These are phyloP conservation scores for Leptinotarsa undecemlineata DNA, from an alignment of 1,140 invertebrate genomes.

Conservation along the genomic window DNA sequence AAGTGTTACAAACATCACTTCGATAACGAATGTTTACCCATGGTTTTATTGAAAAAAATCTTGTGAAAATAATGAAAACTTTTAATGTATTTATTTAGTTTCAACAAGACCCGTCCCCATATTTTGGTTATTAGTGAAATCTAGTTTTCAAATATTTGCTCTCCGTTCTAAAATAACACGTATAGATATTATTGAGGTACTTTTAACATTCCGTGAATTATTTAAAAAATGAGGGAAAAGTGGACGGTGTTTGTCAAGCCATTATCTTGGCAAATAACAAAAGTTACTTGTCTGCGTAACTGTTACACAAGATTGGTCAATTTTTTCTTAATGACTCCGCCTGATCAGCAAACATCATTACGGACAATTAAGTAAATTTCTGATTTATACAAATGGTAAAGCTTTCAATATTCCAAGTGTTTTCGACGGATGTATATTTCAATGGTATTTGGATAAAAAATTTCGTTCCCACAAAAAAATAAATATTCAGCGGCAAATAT, in stretches of 20 bases:
- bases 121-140: slow-evolving; percentile 2
- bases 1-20: neutral
- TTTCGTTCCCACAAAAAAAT: no score
- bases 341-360: neutral
- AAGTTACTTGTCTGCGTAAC: slow-evolving; percentile 42
- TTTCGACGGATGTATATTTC: no score
- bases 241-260: slow-evolving; percentile 38
- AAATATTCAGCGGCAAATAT: no score
- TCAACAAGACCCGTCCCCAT: neutral
- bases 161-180: neutral
- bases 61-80: neutral
- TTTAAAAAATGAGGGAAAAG: slow-evolving; percentile 35
- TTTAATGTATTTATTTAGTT: slow-evolving; percentile 9
- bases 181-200: neutral
- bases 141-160: slow-evolving; percentile 4
- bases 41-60: neutral
- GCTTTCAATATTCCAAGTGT: neutral
- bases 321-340: neutral
- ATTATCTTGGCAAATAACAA: slow-evolving; percentile 40
- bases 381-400: neutral
- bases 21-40: neutral
- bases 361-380: neutral
- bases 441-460: no score
- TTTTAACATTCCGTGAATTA: slow-evolving; percentile 6
- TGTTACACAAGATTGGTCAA: slow-evolving; percentile 34